Base-by-base conservation (phyloP, 2,797 vertebrate species). In the Lophotriccus pileatus region DNA sequence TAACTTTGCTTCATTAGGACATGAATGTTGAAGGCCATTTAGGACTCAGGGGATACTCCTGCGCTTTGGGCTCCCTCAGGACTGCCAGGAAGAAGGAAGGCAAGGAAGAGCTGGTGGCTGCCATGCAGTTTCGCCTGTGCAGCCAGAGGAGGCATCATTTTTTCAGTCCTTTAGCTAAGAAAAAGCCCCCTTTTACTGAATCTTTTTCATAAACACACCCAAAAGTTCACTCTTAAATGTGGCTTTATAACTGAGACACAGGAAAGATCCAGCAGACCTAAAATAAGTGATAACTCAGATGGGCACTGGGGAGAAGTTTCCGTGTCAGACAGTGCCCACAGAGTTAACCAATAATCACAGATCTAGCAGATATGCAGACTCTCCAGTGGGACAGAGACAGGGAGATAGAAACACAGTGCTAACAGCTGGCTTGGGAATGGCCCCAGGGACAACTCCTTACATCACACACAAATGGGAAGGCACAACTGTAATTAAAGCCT, bases 1-100 rank as follows among this genome's bases (percentile, higher is more conserved):
- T 97, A 97, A 96, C 96, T 97, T 95, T 93, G 89, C 94, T 97
- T 97, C 96, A 94, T 96, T 96, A 98, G 95, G 96, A 95, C 91
- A 39, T 74, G 92, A 94, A 95, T 97, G 95, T 43, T 97, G 96
- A 98, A 98, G 97, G 97, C 98, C 93, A 41, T 94, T 97, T 84
- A 91, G 96, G 96, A 94, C 96, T 97, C 95, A 14, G 56, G 96
- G 94, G 95, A 97, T 72, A 49, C 23, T 67, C 41, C 47, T 64
- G 86, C n/a, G 34, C 66, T 94, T 95, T 20, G 34, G 43, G 32
- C 66, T 93, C 63, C n/a, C 64, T 81, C 43, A n/a, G 62, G 27
- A 34, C 87, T 76, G 68, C 53, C 34, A 68, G 39, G 59, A 94
- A 90, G 87, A 50, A 66, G 72, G 80, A 43, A 95, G 80, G 50